These are phyloP conservation scores for Bombylius major DNA, from an alignment of 2,888 invertebrate genomes.

Conservation along the genomic window DNA sequence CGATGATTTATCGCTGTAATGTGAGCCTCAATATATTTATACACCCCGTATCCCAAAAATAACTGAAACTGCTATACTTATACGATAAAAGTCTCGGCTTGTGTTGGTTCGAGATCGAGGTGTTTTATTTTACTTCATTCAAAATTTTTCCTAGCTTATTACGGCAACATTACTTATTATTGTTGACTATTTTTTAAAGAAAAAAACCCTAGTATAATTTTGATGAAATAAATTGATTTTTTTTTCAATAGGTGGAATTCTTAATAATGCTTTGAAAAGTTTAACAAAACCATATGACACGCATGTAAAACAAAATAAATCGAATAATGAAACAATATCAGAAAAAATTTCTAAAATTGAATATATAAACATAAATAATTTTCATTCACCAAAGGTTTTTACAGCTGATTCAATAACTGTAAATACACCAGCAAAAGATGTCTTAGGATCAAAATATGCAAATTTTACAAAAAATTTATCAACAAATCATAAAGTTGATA, in stretches of 20 bases:
- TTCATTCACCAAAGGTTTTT: slow-evolving; percentile 62
- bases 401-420: slow-evolving; percentile 64
- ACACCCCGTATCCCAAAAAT: no score
- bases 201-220: no score
- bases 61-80: no score
- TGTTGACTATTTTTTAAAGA: no score
- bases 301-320: not conserved
- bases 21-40: no score
- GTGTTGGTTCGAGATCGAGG: no score
- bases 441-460: slow-evolving; percentile 52
- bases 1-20: no score
- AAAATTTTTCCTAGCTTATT: no score
- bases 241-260: not conserved
- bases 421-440: slow-evolving; percentile 71
- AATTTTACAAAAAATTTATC: slow-evolving; percentile 49
- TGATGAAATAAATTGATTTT: not conserved
- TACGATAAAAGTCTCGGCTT: no score
- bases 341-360: slow-evolving; percentile 72
- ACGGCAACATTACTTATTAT: no score
- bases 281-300: not conserved
- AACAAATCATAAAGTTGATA: slow-evolving; percentile 37
- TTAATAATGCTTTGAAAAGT: not conserved
- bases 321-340: slow-evolving; percentile 44
- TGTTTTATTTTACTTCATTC: no score
- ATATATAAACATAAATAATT: slow-evolving; percentile 35